phyloP scores from a whole-genome alignment of 2,797 vertebrate genomes.

The Clarias laeviceps region DNA sequence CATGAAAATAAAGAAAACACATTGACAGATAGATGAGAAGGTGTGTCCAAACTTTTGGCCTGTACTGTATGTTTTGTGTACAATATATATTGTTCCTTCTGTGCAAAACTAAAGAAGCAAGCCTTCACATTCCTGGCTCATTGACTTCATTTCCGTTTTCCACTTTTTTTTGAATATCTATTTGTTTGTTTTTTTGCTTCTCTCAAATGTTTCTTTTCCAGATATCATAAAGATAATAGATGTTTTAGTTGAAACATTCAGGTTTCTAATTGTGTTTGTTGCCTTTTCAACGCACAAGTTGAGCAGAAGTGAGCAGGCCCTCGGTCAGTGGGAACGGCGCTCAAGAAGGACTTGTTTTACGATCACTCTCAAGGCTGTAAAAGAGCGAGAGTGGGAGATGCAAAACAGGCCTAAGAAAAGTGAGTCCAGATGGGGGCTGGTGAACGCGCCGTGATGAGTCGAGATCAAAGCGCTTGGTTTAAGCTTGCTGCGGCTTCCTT shows the following conservation, averaged over 20 bases:
- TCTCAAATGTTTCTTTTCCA: constrained; percentile 11
- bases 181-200: constrained; percentile 1
- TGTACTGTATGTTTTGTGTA: too few species aligned
- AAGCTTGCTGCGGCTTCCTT: constrained; percentile 29
- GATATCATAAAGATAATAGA: not conserved
- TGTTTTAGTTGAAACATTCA: not conserved
- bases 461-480: constrained; percentile 56
- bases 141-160: not conserved
- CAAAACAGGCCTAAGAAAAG: constrained; percentile 61
- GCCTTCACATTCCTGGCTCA: not conserved
- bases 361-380: constrained; percentile 60
- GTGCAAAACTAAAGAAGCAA: not conserved
- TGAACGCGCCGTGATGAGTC: constrained; percentile 52
- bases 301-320: constrained; percentile 33
- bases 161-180: not conserved
- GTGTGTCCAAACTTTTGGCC: too few species aligned
- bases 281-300: constrained; percentile 25
- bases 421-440: constrained; percentile 64
- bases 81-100: not conserved
- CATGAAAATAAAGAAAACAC: too few species aligned
- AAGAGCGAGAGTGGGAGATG: constrained; percentile 58
- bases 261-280: constrained; percentile 40
- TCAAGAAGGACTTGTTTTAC: constrained; percentile 64
- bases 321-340: constrained; percentile 49
- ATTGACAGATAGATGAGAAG: too few species aligned